Percentiles rank a stretch among this genome's conserved stretches.
These are phyloP conservation scores for Telmatherina bonti DNA, from an alignment of 2,797 vertebrate genomes.

Conservation along the genomic window DNA sequence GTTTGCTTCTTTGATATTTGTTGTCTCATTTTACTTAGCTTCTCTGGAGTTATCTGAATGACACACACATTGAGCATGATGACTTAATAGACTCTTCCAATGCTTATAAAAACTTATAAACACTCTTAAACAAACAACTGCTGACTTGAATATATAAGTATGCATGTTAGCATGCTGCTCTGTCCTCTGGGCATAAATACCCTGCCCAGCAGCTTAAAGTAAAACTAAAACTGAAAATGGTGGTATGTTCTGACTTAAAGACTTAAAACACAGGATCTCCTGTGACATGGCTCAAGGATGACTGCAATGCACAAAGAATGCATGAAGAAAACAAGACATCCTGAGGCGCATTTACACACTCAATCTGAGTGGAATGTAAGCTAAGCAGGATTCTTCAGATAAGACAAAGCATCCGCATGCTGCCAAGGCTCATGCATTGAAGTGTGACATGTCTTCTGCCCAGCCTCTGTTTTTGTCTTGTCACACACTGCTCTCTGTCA, in stretches of 20 bases:
- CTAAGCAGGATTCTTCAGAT: slow-evolving; percentile 25
- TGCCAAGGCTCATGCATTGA: slow-evolving; percentile 12
- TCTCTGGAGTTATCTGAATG: slow-evolving; percentile 22
- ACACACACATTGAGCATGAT: slow-evolving; percentile 35
- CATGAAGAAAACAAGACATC: slow-evolving; percentile 22
- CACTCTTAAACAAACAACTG: slow-evolving; percentile 41
- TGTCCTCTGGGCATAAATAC: neutral
- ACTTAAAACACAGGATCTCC: slow-evolving; percentile 41
- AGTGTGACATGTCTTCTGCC: slow-evolving; percentile 1
- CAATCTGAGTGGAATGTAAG: slow-evolving; percentile 21
- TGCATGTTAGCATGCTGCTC: slow-evolving; percentile 26
- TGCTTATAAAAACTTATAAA: slow-evolving; percentile 57
- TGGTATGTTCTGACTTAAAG: slow-evolving; percentile 40
- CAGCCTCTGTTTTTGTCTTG: neutral
- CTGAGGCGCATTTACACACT: slow-evolving; percentile 23
- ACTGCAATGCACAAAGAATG: slow-evolving; percentile 21
- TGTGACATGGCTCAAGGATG: slow-evolving; percentile 20
- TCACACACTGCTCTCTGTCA: slow-evolving; percentile 10
- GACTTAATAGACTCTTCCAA: slow-evolving; percentile 51
- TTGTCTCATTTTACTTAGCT: slow-evolving; percentile 41
- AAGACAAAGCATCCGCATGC: slow-evolving; percentile 35
- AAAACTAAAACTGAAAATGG: slow-evolving; percentile 41
- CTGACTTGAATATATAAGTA: slow-evolving; percentile 34
- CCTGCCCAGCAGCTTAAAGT: slow-evolving; percentile 29
- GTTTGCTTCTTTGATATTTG: slow-evolving; percentile 15